Evolutionary conservation across 2,888 invertebrate species (phyloP).

Genomic region (Oscheius sp.): DNA sequence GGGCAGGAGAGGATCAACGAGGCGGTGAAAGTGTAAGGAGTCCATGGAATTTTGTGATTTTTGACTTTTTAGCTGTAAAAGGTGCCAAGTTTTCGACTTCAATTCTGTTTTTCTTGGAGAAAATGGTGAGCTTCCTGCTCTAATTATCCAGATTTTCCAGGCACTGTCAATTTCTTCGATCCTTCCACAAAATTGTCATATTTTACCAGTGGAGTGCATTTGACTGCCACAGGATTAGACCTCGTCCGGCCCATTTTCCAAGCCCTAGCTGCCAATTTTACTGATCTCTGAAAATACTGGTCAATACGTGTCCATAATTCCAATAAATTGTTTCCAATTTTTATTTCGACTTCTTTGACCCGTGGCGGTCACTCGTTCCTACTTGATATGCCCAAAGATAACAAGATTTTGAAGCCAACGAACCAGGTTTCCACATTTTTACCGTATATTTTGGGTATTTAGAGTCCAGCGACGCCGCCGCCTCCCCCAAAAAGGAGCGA

Average conservation of each 20-base stretch:
- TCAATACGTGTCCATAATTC: too few relatives aligned
- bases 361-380: too few relatives aligned
- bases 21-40: slow-evolving; percentile 28
- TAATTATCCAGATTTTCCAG: too few relatives aligned
- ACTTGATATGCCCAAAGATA: too few relatives aligned
- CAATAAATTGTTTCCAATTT: too few relatives aligned
- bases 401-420: neutral
- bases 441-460: too few relatives aligned
- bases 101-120: slow-evolving; percentile 1
- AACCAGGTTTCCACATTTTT: too few relatives aligned
- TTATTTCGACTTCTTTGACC: too few relatives aligned
- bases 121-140: neutral
- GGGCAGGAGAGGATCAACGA: slow-evolving; percentile 35
- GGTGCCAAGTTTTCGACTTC: slow-evolving; percentile 43
- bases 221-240: slow-evolving; percentile 31
- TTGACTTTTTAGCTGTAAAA: slow-evolving; percentile 47
- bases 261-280: neutral
- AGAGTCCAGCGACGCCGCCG: neutral
- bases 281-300: neutral
- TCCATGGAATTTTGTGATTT: too few relatives aligned
- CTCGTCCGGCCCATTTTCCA: slow-evolving; percentile 18
- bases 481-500: too few relatives aligned
- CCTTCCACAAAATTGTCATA: slow-evolving; percentile 34
- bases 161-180: slow-evolving; percentile 20
- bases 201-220: slow-evolving; percentile 35